Base-by-base conservation (phyloP, 2,888 invertebrate species). In the Saturnia pavonia region DNA sequence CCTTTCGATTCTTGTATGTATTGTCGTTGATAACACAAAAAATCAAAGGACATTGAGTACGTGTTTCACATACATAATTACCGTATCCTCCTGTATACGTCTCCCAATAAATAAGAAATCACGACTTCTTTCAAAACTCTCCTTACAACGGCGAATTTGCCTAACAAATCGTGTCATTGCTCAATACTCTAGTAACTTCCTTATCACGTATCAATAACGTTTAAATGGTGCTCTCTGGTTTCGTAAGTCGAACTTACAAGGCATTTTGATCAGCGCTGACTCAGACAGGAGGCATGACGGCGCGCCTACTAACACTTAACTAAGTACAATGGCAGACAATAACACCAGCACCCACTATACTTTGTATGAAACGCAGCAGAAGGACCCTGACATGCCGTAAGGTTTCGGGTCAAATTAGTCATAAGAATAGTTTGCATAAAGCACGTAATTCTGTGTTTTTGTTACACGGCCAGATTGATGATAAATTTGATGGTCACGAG, bases 151-250 rank as follows among this genome's bases (percentile, higher is more conserved):
- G 67, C 70, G 43, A 60, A 63, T 27, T 60, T 19, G 69, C 27
- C n/a, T 43, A 66, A 70, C 72, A 74, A 74, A 81, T 79, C 73
- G 80, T 80, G 78, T 75, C 72, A 79, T 88, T 87, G 79, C 83
- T 74, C 75, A 87, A 88, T 77, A 75, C 74, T 80, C 81, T 78
- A 80, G 80, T 78, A 81, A 85, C 84, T 87, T 88, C 87, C 85
- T 84, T 78, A 78, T 82, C 85, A 83, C 83, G 86, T 70, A 85
- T 84, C 82, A 74, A 78, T 81, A 80, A 19, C 65, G 40, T 65
- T 83, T 83, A 79, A 79, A 78, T 72, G 73, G 79, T 82, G 78
- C 81, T 83, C 82, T 81, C 80, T 78, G 78, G 77, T 90, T 88
- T 88, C 85, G 87, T 79, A 90, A 89, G 83, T 73, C 70, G 73